These are phyloP conservation scores for Petrolisthes manimaculis DNA, from an alignment of 2,888 invertebrate genomes.

Conservation along the genomic window DNA sequence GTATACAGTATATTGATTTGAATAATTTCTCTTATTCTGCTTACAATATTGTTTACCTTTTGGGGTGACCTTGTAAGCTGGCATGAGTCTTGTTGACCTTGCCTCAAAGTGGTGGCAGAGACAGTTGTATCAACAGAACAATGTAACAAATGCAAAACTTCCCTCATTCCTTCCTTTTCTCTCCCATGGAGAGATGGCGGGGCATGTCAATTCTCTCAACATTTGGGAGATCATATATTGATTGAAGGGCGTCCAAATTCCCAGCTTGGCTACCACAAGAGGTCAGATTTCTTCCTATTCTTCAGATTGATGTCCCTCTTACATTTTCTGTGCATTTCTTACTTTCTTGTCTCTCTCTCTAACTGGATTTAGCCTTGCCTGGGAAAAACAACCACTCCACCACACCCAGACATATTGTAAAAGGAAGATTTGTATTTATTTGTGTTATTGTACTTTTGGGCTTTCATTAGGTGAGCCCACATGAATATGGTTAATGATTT, in stretches of 20 bases:
- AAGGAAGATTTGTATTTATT: not conserved
- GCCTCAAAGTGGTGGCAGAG: not conserved
- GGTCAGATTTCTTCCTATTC: not conserved
- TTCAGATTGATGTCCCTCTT: not conserved
- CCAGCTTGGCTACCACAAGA: not conserved
- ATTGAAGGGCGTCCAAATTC: not conserved
- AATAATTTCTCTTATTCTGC: slow-evolving; percentile 11
- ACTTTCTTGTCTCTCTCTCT: not conserved
- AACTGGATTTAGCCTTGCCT: not conserved
- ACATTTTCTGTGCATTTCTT: not conserved
- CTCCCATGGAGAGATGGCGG: not conserved
- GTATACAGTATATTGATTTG: slow-evolving; percentile 4
- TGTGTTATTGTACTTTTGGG: not conserved
- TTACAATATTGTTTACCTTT: not conserved
- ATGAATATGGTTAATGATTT: not conserved
- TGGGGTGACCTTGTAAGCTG: not conserved
- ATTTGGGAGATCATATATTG: not conserved
- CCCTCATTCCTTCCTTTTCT: not conserved
- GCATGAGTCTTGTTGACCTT: slow-evolving; percentile 2
- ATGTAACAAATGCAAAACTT: not conserved
- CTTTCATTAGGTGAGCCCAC: not conserved
- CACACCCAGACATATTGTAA: not conserved
- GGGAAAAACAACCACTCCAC: not conserved
- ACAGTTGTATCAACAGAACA: not conserved
- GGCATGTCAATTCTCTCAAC: not conserved